Conservation (phyloP, 2,888 invertebrate genomes). For the Dysmachus trigonus region DNA sequence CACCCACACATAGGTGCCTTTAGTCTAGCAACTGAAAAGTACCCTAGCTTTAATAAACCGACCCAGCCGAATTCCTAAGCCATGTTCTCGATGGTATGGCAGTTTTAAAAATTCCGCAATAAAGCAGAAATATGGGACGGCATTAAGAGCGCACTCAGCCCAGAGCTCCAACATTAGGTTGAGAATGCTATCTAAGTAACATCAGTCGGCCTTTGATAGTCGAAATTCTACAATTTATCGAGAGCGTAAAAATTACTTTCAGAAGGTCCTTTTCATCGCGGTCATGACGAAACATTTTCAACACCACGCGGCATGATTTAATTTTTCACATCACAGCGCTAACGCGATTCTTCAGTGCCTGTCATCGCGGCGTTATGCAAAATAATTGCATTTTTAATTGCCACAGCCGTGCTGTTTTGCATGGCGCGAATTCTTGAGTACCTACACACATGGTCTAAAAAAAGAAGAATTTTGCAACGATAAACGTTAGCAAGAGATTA, state of each 20-base stretch:
- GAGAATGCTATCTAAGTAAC: not conserved
- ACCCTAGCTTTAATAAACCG: not conserved
- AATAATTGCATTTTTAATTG: slow-evolving; percentile 34
- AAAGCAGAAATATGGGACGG: not conserved
- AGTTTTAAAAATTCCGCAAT: not conserved
- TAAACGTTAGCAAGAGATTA: not conserved
- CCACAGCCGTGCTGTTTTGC: not conserved
- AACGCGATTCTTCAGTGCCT: slow-evolving; percentile 8
- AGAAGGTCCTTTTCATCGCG: not conserved
- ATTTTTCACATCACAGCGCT: slow-evolving; percentile 18
- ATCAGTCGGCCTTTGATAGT: not conserved
- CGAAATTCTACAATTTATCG: not conserved
- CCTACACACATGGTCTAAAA: not conserved
- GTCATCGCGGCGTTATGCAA: not conserved
- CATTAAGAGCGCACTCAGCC: not conserved
- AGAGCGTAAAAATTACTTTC: not conserved
- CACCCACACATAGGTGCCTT: not conserved
- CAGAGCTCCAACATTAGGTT: not conserved
- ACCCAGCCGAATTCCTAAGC: not conserved
- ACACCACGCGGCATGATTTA: not conserved
- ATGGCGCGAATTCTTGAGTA: not conserved
- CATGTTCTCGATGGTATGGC: not conserved
- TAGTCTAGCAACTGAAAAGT: not conserved
- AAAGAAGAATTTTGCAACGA: not conserved
- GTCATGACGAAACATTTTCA: not conserved